Evolutionary conservation across 2,797 vertebrate genomes (phyloP).

Genomic region (Acipenser oxyrinchus): DNA sequence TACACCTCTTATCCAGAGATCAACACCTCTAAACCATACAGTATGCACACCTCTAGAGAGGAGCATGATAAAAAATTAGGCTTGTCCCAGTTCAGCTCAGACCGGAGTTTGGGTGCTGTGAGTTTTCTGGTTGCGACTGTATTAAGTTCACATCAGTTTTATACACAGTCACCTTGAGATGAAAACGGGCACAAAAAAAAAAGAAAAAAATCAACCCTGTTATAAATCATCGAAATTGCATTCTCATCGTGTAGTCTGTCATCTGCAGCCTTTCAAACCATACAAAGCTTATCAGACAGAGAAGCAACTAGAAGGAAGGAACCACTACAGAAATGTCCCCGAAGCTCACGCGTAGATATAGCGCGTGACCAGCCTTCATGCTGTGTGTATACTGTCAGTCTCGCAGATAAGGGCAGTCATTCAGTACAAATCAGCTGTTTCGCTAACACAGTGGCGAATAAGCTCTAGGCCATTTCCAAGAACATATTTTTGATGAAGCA

Average conservation of each 20-base stretch:
- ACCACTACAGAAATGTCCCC: constrained; percentile 3
- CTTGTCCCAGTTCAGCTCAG: too few relatives aligned
- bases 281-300: constrained; percentile 4
- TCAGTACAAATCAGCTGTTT: background rate
- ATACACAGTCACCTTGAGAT: too few relatives aligned
- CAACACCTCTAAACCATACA: too few relatives aligned
- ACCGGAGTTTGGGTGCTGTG: too few relatives aligned
- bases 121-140: too few relatives aligned
- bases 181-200: background rate
- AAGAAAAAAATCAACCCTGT: background rate
- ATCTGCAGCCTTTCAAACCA: background rate
- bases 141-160: too few relatives aligned
- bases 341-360: constrained; percentile 1
- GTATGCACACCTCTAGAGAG: too few relatives aligned
- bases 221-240: constrained; percentile 8
- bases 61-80: too few relatives aligned
- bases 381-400: background rate
- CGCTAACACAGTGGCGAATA: too few relatives aligned
- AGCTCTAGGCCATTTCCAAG: background rate
- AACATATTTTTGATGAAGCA: background rate
- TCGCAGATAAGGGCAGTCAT: background rate
- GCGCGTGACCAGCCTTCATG: background rate
- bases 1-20: too few relatives aligned
- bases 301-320: background rate
- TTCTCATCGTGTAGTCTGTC: constrained; percentile 5